Percentiles rank a stretch among this genome's conserved stretches.
phyloP scores from a whole-genome alignment of 2,888 invertebrate species.

The Arge pagana region DNA sequence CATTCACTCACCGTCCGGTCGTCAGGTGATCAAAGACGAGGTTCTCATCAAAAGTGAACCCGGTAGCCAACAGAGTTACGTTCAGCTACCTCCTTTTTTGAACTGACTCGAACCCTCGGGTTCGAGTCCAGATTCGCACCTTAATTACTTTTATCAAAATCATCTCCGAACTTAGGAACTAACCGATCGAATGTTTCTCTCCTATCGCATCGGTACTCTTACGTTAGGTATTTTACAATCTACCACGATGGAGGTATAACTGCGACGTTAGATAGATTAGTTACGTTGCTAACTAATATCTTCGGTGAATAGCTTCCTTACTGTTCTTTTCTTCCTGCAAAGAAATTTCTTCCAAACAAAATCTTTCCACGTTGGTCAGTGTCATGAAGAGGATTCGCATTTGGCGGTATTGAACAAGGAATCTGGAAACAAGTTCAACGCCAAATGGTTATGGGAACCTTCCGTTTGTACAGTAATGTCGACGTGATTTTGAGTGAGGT shows the following conservation, averaged over 20 bases:
- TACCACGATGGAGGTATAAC: not conserved
- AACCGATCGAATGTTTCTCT: too few species aligned
- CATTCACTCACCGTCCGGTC: constrained; percentile 45
- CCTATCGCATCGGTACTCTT: too few species aligned
- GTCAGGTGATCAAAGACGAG: constrained; percentile 59
- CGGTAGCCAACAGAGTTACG: constrained; percentile 66
- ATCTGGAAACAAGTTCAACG: not conserved
- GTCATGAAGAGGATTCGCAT: too few species aligned
- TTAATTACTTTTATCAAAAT: constrained; percentile 1
- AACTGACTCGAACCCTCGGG: constrained; percentile 62
- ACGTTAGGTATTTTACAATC: too few species aligned
- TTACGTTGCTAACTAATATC: not conserved
- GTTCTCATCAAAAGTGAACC: constrained; percentile 65
- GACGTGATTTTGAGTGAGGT: too few species aligned
- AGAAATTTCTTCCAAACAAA: not conserved
- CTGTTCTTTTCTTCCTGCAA: not conserved
- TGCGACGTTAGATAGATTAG: not conserved
- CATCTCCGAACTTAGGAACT: too few species aligned
- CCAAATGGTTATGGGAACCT: not conserved
- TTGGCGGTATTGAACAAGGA: not conserved
- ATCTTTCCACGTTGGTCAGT: not conserved
- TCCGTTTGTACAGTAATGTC: too few species aligned
- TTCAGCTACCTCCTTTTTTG: constrained; percentile 78
- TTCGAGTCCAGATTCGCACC: constrained; percentile 37
- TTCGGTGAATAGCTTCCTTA: not conserved